Conservation (phyloP, 2,113 vertebrate genomes). For the Tyrannus savana region DNA sequence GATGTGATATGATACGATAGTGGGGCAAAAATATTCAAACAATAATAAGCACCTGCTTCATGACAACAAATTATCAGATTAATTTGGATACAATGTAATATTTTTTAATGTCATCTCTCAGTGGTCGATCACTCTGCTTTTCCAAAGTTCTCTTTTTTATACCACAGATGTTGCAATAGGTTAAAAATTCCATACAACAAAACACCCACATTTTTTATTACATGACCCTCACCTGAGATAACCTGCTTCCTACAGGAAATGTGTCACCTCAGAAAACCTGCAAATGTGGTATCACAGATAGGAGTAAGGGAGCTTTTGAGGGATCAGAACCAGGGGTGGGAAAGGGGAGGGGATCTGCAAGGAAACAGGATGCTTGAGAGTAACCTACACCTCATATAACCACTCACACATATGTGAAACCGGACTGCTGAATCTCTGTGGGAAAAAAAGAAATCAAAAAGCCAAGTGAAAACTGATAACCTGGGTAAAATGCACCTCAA, state of each 20-base stretch:
- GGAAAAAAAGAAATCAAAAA: neutral
- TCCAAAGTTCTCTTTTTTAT: neutral
- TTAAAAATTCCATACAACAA: neutral
- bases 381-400: neutral
- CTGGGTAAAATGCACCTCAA: neutral
- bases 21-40: neutral
- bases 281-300: neutral
- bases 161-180: neutral
- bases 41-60: neutral
- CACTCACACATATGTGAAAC: neutral
- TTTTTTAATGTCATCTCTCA: neutral
- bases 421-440: neutral
- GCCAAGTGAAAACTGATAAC: neutral
- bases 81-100: neutral
- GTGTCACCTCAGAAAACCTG: neutral
- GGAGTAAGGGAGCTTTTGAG: neutral
- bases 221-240: neutral
- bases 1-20: neutral
- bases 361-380: neutral
- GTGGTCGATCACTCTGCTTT: neutral
- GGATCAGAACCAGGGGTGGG: neutral
- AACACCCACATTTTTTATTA: accelerated
- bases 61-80: neutral
- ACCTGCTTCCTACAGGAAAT: neutral
- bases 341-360: neutral